phyloP scores from a whole-genome alignment of 2,888 invertebrate genomes.

The Agrypnus murinus region DNA sequence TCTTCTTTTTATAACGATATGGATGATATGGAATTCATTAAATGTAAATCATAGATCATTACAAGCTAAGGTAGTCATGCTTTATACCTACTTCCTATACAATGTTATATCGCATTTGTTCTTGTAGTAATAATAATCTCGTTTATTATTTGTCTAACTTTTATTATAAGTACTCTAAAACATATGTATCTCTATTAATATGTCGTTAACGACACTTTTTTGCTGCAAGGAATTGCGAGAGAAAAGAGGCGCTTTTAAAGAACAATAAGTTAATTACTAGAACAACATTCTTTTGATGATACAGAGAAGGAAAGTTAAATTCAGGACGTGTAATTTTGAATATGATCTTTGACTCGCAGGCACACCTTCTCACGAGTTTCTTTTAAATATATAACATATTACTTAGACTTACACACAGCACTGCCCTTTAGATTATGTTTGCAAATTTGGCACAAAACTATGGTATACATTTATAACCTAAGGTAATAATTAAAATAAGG shows the following conservation, averaged over 20 bases:
- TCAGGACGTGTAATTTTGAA: slow-evolving; percentile 30
- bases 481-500: slow-evolving; percentile 14
- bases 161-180: too few relatives aligned
- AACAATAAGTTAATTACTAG: slow-evolving; percentile 23
- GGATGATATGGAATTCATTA: too few relatives aligned
- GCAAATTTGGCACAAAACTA: slow-evolving; percentile 14
- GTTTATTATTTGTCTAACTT: too few relatives aligned
- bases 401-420: background rate
- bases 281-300: slow-evolving; percentile 24
- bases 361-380: slow-evolving; percentile 37
- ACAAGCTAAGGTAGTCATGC: too few relatives aligned
- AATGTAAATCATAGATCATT: too few relatives aligned
- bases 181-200: too few relatives aligned
- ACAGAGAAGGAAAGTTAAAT: slow-evolving; percentile 32
- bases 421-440: slow-evolving; percentile 15
- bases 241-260: slow-evolving; percentile 22
- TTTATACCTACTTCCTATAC: too few relatives aligned
- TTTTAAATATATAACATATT: slow-evolving; percentile 15
- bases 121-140: too few relatives aligned
- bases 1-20: too few relatives aligned
- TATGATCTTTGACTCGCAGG: slow-evolving; percentile 22
- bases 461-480: background rate
- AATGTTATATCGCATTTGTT: too few relatives aligned
- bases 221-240: background rate
- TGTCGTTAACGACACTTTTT: too few relatives aligned